Base-by-base conservation (phyloP, 2,888 invertebrate genomes). In the Folsomia candida region DNA sequence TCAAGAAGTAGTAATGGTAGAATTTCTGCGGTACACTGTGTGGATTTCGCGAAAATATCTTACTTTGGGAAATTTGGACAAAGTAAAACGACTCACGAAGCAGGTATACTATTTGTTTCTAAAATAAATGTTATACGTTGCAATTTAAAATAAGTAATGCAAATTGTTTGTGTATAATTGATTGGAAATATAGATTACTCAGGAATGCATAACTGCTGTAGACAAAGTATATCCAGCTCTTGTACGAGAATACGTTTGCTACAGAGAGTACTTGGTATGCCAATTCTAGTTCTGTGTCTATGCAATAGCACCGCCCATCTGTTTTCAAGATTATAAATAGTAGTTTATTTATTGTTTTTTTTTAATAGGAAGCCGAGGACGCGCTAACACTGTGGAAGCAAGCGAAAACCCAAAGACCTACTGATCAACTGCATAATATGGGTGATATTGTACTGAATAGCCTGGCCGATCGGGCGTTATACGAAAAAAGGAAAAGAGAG, bases 41-140 rank as follows among this genome's bases (percentile, higher is more conserved):
- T 69, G 65, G 58, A 72, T 78, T 29, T 66, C 76, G n/a, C 73
- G 79, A 57, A 77, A 77, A 51, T 76, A 77, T 60, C 64, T 77
- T 4, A 71, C 68, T 6, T 37, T 77, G 0, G 73, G 73, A 51
- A 71, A 74, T 25, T 27, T 69, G 20, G 64, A 63, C 24, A 77
- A 75, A 67, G 69, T 74, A 4, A 73, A 74, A 27, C 61, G 70
- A 29, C 66, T 79, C 11, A 65, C 74, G 20, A 63, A 27, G 1
- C 61, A 68, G 60, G 72, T 75, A 60, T 24, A 54, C 18, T 37
- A n/a, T n/a, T 37, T 37, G 37, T n/a, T n/a, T n/a, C n/a, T n/a
- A n/a, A 26, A 25, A 51, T 14, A 27, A 26, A 47, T 22, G 11
- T 24, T 29, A 3, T 28, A 20, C 6, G 20, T n/a, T 28, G 4